A percentile compares a stretch with the other conserved stretches of the same genome.
Evolutionary conservation across 2,888 invertebrate species (phyloP).

Genomic region (Campopleginae sp.): DNA sequence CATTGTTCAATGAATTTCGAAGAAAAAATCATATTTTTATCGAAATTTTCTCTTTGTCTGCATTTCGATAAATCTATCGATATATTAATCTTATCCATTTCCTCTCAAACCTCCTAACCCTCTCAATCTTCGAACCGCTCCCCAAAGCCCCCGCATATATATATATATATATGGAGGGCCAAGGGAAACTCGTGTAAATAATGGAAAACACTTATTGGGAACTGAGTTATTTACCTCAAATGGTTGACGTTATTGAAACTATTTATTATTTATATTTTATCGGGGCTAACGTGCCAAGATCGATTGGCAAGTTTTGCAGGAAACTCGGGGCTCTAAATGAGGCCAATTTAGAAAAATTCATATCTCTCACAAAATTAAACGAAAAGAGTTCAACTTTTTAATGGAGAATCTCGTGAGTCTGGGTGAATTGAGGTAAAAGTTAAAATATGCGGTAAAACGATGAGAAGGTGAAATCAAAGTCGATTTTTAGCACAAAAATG

Average conservation of each 20-base stretch:
- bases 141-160: constrained; percentile 21
- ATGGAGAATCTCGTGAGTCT: too few relatives aligned
- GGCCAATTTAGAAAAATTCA: too few relatives aligned
- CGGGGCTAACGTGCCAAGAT: background rate
- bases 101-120: constrained; percentile 46
- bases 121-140: constrained; percentile 29
- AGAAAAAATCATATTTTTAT: background rate
- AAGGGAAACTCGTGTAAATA: constrained; percentile 43
- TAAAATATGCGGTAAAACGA: too few relatives aligned
- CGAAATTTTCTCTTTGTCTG: background rate
- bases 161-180: background rate
- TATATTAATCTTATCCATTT: constrained; percentile 66
- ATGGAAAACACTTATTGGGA: constrained; percentile 49
- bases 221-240: constrained; percentile 37
- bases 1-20: background rate
- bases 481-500: too few relatives aligned
- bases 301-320: too few relatives aligned
- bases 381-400: too few relatives aligned
- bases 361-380: too few relatives aligned
- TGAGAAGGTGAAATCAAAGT: too few relatives aligned
- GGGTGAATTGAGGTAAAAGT: too few relatives aligned
- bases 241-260: constrained; percentile 44
- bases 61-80: constrained; percentile 62
- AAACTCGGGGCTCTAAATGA: too few relatives aligned
- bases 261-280: constrained; percentile 24